A percentile compares a stretch with the other conserved stretches of the same genome.
Evolutionary conservation across 2,888 invertebrate species (phyloP).

Genomic region (Lithophane socia): DNA sequence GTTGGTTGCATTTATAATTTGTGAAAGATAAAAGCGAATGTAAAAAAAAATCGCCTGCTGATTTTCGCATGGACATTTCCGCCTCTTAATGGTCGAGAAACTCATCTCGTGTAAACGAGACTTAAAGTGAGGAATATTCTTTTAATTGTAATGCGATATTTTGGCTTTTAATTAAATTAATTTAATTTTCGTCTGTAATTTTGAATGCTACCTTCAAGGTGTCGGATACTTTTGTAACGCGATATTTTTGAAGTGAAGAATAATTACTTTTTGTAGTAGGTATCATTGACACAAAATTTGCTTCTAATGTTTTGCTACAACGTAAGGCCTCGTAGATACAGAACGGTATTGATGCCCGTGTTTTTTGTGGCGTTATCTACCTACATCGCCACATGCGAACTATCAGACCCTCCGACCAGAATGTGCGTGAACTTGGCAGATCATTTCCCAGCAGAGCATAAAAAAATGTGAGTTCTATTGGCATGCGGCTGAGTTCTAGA

Average conservation of each 20-base stretch:
- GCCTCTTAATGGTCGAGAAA: neutral
- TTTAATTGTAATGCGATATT: conserved; percentile 57
- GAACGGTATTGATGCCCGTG: neutral
- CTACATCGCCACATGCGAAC: no score
- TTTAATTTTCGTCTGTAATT: conserved; percentile 27
- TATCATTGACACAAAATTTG: conserved; percentile 3
- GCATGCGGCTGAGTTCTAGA: no score
- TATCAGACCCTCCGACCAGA: no score
- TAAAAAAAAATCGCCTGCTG: neutral
- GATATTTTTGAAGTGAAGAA: conserved; percentile 32
- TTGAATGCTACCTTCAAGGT: conserved; percentile 20
- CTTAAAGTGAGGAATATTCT: conserved; percentile 42
- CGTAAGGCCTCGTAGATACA: neutral
- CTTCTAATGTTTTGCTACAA: conserved; percentile 1
- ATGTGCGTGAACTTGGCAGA: no score
- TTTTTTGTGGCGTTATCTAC: neutral
- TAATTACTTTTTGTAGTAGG: conserved; percentile 40
- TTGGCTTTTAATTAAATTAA: conserved; percentile 46
- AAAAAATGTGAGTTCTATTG: no score
- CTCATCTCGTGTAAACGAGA: conserved; percentile 23
- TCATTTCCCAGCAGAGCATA: no score
- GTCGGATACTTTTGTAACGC: conserved; percentile 30
- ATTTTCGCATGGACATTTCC: neutral
- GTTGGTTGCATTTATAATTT: no score
- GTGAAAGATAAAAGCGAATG: neutral